Conservation (phyloP, 2,797 vertebrate genomes). For the Amphiprion clarkii region DNA sequence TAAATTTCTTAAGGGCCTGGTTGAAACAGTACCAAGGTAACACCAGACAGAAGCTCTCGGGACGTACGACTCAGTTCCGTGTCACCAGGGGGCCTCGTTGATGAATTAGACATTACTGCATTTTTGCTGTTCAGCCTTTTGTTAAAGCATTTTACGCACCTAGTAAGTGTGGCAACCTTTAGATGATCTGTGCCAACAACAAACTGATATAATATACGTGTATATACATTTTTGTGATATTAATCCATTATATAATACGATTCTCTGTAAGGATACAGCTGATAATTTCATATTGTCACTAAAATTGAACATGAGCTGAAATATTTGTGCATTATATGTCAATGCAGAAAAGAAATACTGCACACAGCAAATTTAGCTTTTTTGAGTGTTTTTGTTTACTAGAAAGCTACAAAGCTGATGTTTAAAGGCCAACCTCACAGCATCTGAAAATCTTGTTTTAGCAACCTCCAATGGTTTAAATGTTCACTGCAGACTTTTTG, state of each 20-base stretch:
- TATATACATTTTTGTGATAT: too few relatives aligned
- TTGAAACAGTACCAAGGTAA: too few relatives aligned
- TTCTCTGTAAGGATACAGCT: neutral
- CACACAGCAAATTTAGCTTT: neutral
- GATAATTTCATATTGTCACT: neutral
- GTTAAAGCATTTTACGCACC: neutral
- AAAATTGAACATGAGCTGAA: neutral
- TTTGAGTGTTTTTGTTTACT: neutral
- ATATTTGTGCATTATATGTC: neutral
- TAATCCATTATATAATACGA: too few relatives aligned
- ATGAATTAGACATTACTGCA: too few relatives aligned
- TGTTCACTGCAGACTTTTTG: neutral
- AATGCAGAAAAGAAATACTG: neutral
- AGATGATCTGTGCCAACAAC: neutral
- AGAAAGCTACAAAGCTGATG: neutral
- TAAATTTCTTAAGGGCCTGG: too few relatives aligned
- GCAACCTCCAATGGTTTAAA: neutral
- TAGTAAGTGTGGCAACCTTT: neutral
- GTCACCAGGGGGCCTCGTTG: neutral
- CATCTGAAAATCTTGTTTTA: neutral
- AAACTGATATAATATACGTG: too few relatives aligned
- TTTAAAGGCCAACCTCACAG: neutral
- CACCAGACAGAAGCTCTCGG: too few relatives aligned
- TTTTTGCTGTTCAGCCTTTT: neutral
- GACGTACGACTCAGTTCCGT: too few relatives aligned